phyloP scores from a whole-genome alignment of 2,888 invertebrate species.

The Parnassius smintheus region DNA sequence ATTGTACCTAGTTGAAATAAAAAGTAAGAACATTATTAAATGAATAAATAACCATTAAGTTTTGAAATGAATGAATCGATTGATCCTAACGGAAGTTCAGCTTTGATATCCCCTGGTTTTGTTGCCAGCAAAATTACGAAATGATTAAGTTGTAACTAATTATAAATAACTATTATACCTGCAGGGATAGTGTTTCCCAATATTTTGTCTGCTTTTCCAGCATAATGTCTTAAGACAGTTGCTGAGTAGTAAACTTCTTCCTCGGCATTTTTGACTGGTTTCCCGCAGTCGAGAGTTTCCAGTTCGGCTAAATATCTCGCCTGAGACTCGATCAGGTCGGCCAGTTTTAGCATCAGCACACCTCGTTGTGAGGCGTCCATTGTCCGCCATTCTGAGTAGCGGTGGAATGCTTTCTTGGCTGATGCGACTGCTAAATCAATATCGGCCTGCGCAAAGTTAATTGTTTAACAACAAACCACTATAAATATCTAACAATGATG shows the following conservation, averaged over 20 bases:
- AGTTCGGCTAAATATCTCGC: slow-evolving; percentile 88
- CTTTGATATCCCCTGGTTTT: too few relatives aligned
- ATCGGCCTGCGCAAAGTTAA: slow-evolving; percentile 82
- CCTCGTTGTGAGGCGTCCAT: slow-evolving; percentile 92
- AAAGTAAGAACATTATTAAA: background rate
- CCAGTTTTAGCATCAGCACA: slow-evolving; percentile 85
- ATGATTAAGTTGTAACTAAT: too few relatives aligned
- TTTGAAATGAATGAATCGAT: too few relatives aligned
- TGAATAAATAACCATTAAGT: too few relatives aligned
- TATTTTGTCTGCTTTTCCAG: slow-evolving; percentile 96
- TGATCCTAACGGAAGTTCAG: too few relatives aligned
- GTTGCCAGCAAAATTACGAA: too few relatives aligned
- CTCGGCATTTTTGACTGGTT: slow-evolving; percentile 88
- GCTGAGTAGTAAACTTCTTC: slow-evolving; percentile 85
- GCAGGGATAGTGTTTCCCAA: slow-evolving; percentile 89
- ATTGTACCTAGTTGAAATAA: background rate
- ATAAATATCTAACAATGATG: too few relatives aligned
- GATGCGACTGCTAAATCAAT: slow-evolving; percentile 90
- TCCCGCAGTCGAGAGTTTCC: slow-evolving; percentile 97
- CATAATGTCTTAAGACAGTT: slow-evolving; percentile 89
- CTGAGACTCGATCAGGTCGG: slow-evolving; percentile 89
- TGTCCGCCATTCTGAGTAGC: slow-evolving; percentile 87
- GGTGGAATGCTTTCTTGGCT: slow-evolving; percentile 88
- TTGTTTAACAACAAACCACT: background rate
- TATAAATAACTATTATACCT: slow-evolving; percentile 40